Conservation (phyloP, 1,140 invertebrate genomes). For the Spodoptera frugiperda region DNA sequence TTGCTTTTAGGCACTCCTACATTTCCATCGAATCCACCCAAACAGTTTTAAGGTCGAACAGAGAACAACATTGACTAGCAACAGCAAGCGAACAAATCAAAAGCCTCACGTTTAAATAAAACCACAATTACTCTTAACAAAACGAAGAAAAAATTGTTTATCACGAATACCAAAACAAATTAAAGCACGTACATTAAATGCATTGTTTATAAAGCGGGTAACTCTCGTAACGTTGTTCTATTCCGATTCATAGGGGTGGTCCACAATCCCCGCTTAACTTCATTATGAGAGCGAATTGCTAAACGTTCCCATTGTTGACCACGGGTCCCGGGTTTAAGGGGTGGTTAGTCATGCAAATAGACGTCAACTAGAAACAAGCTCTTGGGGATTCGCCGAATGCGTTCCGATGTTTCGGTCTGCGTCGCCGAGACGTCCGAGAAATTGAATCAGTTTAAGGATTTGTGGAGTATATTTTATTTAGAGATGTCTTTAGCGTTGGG, state of each 20-base stretch:
- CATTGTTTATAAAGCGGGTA: conserved; percentile 45
- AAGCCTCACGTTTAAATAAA: no score
- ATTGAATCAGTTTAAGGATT: conserved; percentile 40
- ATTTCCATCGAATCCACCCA: no score
- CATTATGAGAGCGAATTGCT: conserved; percentile 77
- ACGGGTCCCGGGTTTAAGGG: conserved; percentile 53
- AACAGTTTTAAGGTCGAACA: no score
- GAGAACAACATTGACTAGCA: no score
- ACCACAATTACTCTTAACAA: not conserved
- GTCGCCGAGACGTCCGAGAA: conserved; percentile 27
- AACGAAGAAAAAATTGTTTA: not conserved
- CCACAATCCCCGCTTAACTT: conserved; percentile 79
- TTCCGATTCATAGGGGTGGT: conserved; percentile 58
- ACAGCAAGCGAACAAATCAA: no score
- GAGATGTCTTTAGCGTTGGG: not conserved
- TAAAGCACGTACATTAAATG: conserved; percentile 27
- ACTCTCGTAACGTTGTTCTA: conserved; percentile 52
- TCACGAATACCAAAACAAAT: not conserved
- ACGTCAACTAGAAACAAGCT: conserved; percentile 56
- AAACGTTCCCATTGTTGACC: conserved; percentile 75
- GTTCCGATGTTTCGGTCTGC: conserved; percentile 48
- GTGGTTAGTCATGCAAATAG: conserved; percentile 68
- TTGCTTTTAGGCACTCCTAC: no score
- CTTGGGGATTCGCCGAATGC: conserved; percentile 50
- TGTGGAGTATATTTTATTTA: conserved; percentile 23